These are phyloP conservation scores for Biston betularia DNA, from an alignment of 2,888 invertebrate genomes.

Conservation along the genomic window DNA sequence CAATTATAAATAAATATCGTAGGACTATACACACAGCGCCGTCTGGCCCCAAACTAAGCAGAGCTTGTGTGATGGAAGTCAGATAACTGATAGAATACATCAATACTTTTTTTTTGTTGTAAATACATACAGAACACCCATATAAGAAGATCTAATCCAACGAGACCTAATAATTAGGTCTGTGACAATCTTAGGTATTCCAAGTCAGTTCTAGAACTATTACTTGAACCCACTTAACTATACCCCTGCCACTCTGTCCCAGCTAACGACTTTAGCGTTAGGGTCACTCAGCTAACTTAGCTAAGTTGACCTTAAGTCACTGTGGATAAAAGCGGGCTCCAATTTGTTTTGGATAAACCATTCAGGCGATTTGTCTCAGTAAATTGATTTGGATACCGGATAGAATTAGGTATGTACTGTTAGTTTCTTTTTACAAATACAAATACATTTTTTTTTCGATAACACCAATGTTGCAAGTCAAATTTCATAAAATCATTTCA, in stretches of 20 bases:
- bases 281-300: constrained; percentile 28
- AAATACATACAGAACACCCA: neutral
- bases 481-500: too few species aligned
- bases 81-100: too few species aligned
- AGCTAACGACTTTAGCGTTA: constrained; percentile 26
- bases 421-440: neutral
- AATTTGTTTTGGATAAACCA: constrained; percentile 18
- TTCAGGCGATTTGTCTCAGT: constrained; percentile 3
- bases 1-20: too few species aligned
- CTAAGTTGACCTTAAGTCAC: constrained; percentile 24
- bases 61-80: too few species aligned
- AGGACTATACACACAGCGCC: too few species aligned
- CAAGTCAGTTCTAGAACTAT: constrained; percentile 47
- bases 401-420: neutral
- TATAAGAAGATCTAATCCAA: neutral
- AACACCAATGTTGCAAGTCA: too few species aligned
- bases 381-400: constrained; percentile 4
- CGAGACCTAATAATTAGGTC: constrained; percentile 17
- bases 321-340: constrained; percentile 2
- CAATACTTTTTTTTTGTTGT: too few species aligned
- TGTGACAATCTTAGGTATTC: constrained; percentile 8
- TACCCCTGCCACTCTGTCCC: constrained; percentile 24
- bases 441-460: neutral
- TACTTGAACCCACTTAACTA: constrained; percentile 50
- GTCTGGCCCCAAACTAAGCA: too few species aligned